Percentiles rank a stretch among this genome's conserved stretches.
These are phyloP conservation scores for Lacerta agilis DNA, from an alignment of 2,797 vertebrate species.

Conservation along the genomic window DNA sequence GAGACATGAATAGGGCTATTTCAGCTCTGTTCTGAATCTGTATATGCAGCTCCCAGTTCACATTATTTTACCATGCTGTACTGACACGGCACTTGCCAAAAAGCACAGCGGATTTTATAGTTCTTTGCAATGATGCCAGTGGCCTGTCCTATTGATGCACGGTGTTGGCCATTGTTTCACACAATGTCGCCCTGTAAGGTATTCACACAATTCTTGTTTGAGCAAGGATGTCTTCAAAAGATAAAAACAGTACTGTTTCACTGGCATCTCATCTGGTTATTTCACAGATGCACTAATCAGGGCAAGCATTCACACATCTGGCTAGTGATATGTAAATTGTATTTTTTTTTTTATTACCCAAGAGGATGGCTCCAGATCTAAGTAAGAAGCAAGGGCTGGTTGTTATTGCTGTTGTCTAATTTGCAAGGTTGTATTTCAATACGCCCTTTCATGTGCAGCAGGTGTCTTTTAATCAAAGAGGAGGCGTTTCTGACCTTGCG, in stretches of 20 bases:
- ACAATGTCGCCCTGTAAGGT: background rate
- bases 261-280: conserved; percentile 9
- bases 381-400: background rate
- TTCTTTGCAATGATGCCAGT: background rate
- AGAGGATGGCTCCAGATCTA: background rate
- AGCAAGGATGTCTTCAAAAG: background rate
- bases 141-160: conserved; percentile 26
- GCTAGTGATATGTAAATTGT: background rate
- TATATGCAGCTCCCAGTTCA: background rate
- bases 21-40: conserved; percentile 2
- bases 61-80: background rate
- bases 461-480: background rate
- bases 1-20: conserved; percentile 10
- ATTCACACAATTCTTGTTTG: conserved; percentile 5
- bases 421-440: background rate
- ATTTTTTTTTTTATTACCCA: conserved; percentile 15
- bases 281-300: background rate
- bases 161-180: conserved; percentile 16
- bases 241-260: background rate
- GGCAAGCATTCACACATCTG: background rate
- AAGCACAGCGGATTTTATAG: background rate
- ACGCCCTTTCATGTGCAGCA: background rate
- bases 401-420: background rate
- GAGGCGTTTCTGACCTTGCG: background rate
- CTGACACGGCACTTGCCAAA: conserved; percentile 25